Conservation (phyloP, 2,888 invertebrate genomes). For the Pegoplata infirma region DNA sequence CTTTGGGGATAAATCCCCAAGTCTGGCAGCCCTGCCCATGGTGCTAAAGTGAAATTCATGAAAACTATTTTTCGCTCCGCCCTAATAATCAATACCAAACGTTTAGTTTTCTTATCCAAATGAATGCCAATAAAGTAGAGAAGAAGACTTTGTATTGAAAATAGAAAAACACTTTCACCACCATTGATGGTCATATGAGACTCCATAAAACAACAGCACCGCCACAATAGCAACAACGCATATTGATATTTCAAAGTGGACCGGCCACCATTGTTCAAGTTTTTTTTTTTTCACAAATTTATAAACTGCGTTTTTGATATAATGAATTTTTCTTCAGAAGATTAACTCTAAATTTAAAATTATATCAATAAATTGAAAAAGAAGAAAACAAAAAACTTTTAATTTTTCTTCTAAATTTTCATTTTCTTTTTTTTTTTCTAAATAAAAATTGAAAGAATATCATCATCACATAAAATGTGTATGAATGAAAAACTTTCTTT, state of each 20-base stretch:
- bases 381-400: too few relatives aligned
- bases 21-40: too few relatives aligned
- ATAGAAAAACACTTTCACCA: slow-evolving; percentile 70
- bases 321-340: slow-evolving; percentile 15
- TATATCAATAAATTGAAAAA: slow-evolving; percentile 20
- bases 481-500: slow-evolving; percentile 55
- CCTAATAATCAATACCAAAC: not conserved
- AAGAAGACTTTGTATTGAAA: slow-evolving; percentile 29
- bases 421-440: slow-evolving; percentile 15
- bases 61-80: too few relatives aligned
- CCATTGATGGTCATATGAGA: slow-evolving; percentile 68
- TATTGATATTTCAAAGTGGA: slow-evolving; percentile 25
- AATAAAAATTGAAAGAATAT: slow-evolving; percentile 35
- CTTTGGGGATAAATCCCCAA: too few relatives aligned
- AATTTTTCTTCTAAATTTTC: not conserved
- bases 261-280: slow-evolving; percentile 4
- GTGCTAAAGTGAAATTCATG: too few relatives aligned
- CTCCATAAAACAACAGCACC: slow-evolving; percentile 6
- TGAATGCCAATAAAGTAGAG: slow-evolving; percentile 37
- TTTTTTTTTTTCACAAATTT: not conserved
- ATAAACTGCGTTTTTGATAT: too few relatives aligned
- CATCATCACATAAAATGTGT: slow-evolving; percentile 18
- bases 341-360: slow-evolving; percentile 29
- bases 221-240: slow-evolving; percentile 32
- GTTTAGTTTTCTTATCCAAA: slow-evolving; percentile 14